phyloP scores from a whole-genome alignment of 2,113 vertebrate species.

The Redunca redunca region DNA sequence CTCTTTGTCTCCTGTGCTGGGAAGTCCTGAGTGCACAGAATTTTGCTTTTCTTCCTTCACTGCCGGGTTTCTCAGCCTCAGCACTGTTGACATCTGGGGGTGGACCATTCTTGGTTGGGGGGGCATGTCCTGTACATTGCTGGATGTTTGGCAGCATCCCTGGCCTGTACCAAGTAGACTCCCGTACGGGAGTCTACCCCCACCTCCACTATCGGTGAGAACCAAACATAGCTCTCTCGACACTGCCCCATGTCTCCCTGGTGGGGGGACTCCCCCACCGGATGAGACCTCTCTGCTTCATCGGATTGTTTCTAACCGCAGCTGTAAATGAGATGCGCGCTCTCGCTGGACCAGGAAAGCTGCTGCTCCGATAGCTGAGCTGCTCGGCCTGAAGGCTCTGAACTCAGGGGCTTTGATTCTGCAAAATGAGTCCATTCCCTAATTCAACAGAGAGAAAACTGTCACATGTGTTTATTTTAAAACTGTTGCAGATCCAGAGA shows the following conservation, averaged over 20 bases:
- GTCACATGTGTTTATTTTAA: not conserved
- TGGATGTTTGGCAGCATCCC: not conserved
- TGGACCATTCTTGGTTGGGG: rapidly evolving
- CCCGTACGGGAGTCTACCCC: rapidly evolving
- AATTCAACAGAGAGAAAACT: not conserved
- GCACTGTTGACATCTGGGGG: not conserved
- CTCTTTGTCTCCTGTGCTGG: not conserved
- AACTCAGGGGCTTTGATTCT: not conserved
- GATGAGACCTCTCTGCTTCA: not conserved
- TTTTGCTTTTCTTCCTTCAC: not conserved
- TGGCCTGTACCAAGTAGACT: rapidly evolving
- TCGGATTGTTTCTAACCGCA: rapidly evolving
- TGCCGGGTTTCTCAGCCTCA: rapidly evolving
- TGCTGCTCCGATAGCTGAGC: not conserved
- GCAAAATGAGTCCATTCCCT: not conserved
- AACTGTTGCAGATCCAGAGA: not conserved
- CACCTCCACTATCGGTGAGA: not conserved
- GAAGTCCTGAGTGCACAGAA: not conserved
- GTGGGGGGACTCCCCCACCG: rapidly evolving
- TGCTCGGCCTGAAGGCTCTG: too few relatives aligned
- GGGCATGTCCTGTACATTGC: rapidly evolving
- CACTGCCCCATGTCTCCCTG: not conserved
- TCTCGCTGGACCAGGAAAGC: not conserved
- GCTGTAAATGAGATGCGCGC: not conserved
- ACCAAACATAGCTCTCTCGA: not conserved